Base-by-base conservation (phyloP, 2,797 vertebrate genomes). In the Sebastes diaconus region DNA sequence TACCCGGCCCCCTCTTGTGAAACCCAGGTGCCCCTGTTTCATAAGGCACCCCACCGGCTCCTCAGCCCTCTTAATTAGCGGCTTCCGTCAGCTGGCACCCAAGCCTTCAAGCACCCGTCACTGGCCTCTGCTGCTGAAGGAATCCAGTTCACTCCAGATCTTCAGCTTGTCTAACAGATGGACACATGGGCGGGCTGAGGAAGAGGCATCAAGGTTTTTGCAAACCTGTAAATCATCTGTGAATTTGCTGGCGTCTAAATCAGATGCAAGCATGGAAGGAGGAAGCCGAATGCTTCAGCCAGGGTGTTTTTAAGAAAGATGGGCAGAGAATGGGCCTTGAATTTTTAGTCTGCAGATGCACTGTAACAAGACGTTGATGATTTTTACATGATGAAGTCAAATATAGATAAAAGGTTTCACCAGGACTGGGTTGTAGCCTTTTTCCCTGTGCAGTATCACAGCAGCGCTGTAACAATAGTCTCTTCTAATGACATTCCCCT, bases 401-500 rank as follows among this genome's bases (percentile, higher is more conserved):
- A 95, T 93, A 92, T 91, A 94, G 89, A 93, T 92, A 86, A 92
- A 92, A 93, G 88, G 68, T 81, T 84, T 81, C 70, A 84, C 73
- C 79, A 85, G 89, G 82, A 85, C 32, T 69, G 57, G 73, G 83
- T 81, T 75, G 73, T 69, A 80, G 87, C 87, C 90, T 90, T 88
- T 86, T 87, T 90, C 87, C 66, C 60, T 13, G 58, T 75, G 77
- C 75, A 68, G 87, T 79, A 87, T 87, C 91, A 85, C 77, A 81
- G 89, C 87, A 87, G 82, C 75, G 12, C 85, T 84, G 92, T 86
- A 94, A 96, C 97, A 98, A 98, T 96, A 97, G 96, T 97, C 96
- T 97, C 96, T 96, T 98, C 96, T 98, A 97, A 98, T 99, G 97
- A 98, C 97, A 97, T 98, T 97, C 97, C 97, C 96, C 96, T 92